These are phyloP conservation scores for Sarcophaga bullata DNA, from an alignment of 1,140 invertebrate genomes.

Conservation along the genomic window DNA sequence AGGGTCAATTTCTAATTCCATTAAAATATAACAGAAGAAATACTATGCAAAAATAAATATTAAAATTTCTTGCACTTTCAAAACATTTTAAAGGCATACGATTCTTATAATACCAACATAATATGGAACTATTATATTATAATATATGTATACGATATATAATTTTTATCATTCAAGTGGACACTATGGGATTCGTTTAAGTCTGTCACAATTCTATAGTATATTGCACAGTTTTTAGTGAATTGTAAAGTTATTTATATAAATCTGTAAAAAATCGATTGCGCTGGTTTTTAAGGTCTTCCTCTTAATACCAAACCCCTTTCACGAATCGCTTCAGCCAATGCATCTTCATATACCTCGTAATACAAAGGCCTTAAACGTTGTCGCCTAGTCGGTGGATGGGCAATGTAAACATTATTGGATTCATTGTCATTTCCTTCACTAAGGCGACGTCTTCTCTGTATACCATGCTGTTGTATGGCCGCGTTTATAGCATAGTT, in stretches of 20 bases:
- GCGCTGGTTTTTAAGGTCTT: not conserved
- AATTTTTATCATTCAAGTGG: no score
- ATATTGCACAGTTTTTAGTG: not conserved
- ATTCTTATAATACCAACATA: no score
- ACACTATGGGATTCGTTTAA: not conserved
- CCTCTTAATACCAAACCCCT: slow-evolving; percentile 37
- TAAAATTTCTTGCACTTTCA: no score
- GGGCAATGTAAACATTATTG: slow-evolving; percentile 30
- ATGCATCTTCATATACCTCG: slow-evolving; percentile 39
- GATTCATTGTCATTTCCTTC: not conserved
- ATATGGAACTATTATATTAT: no score
- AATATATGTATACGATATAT: no score
- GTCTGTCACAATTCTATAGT: not conserved
- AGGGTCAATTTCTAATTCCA: no score
- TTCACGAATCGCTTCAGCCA: slow-evolving; percentile 35
- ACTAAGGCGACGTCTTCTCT: not conserved
- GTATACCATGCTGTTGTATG: slow-evolving; percentile 36
- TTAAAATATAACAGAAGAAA: no score
- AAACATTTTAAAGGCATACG: no score
- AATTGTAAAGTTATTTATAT: not conserved
- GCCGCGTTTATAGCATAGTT: slow-evolving; percentile 40
- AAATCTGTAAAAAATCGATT: not conserved
- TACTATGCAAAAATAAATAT: no score
- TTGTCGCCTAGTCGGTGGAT: slow-evolving; percentile 27
- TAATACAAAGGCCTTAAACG: slow-evolving; percentile 29